Evolutionary conservation across 2,888 invertebrate species (phyloP).

Genomic region (Limnephilus marmoratus): DNA sequence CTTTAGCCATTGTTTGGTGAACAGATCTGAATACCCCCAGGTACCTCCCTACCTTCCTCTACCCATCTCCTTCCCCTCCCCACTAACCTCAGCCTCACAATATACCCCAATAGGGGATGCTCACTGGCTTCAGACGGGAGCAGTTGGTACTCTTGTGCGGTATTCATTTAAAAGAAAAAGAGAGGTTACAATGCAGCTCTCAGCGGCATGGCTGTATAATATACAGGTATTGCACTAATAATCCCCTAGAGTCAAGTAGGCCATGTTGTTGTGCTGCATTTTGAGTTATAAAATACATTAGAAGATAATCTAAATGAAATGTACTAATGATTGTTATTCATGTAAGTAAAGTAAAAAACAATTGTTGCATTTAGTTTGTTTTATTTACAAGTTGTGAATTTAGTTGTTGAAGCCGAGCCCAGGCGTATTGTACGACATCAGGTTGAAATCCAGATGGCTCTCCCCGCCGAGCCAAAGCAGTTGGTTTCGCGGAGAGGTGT

Average conservation of each 20-base stretch:
- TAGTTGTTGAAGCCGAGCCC: background rate
- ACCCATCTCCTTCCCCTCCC: too few relatives aligned
- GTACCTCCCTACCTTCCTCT: too few relatives aligned
- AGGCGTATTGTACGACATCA: constrained; percentile 40
- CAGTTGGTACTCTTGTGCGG: background rate
- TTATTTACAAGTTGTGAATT: background rate
- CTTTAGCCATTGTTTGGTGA: too few relatives aligned
- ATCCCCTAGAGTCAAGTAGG: background rate
- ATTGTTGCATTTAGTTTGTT: background rate
- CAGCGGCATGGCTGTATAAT: background rate
- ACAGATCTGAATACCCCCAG: too few relatives aligned
- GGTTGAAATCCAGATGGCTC: constrained; percentile 42
- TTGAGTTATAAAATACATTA: background rate
- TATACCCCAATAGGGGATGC: too few relatives aligned
- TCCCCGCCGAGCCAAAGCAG: constrained; percentile 45
- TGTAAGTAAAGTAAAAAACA: background rate
- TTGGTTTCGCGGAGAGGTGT: constrained; percentile 36
- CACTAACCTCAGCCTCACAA: too few relatives aligned
- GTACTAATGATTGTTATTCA: background rate
- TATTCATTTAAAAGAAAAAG: background rate
- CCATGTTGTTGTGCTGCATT: background rate
- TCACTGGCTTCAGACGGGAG: too few relatives aligned
- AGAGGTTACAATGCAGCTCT: background rate
- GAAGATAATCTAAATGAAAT: background rate
- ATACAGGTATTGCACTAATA: background rate